Percentiles rank a stretch among this genome's conserved stretches.
Conservation (phyloP, 2,888 invertebrate species). For the Tineola bisselliella region DNA sequence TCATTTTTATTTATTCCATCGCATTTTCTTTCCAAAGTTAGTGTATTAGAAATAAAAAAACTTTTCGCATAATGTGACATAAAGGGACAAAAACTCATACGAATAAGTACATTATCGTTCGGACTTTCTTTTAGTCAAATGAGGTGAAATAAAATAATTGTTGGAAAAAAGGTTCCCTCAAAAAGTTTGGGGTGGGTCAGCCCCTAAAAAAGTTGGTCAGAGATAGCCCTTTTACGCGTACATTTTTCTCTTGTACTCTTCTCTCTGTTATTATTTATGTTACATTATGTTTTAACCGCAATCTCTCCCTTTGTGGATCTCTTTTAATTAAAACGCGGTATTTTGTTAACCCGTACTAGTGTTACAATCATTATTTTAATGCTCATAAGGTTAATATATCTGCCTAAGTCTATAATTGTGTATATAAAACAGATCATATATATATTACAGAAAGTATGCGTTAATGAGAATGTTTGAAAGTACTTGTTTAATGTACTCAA, state of each 20-base stretch:
- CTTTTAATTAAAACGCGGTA: slow-evolving; percentile 60
- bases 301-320: slow-evolving; percentile 38
- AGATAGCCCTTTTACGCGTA: slow-evolving; percentile 42
- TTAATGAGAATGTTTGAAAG: no score
- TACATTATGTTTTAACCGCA: slow-evolving; percentile 53
- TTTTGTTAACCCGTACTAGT: slow-evolving; percentile 43
- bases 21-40: background rate
- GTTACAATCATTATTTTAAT: slow-evolving; percentile 54
- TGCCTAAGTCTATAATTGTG: no score
- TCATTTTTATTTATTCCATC: no score
- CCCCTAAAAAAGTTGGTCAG: slow-evolving; percentile 41
- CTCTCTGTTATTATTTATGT: slow-evolving; percentile 58
- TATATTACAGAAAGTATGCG: no score
- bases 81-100: background rate
- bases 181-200: slow-evolving; percentile 56
- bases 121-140: slow-evolving; percentile 63
- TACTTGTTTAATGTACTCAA: no score
- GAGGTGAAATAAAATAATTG: slow-evolving; percentile 62
- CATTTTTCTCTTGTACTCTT: slow-evolving; percentile 33
- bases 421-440: no score
- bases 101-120: slow-evolving; percentile 24
- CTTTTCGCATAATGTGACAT: background rate
- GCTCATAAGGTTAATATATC: no score
- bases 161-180: slow-evolving; percentile 43
- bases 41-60: background rate